Evolutionary conservation across 2,113 vertebrate species (phyloP).

Genomic region (Prinia subflava): DNA sequence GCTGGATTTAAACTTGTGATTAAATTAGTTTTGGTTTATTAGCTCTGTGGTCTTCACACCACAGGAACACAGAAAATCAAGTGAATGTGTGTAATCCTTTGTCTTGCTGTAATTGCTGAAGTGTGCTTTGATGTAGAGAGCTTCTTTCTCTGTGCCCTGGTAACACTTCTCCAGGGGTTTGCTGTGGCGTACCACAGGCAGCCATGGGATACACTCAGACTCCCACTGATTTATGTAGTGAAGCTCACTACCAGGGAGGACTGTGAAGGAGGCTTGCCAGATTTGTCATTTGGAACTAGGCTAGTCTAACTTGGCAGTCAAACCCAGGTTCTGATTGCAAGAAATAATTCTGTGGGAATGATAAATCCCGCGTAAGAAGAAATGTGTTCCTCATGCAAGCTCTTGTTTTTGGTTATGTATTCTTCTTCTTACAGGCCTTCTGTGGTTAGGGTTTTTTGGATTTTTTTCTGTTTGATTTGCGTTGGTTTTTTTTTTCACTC

Average conservation of each 20-base stretch:
- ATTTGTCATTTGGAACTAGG: not conserved
- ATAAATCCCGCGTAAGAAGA: not conserved
- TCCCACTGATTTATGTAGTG: not conserved
- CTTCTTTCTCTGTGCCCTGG: not conserved
- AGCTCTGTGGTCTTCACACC: not conserved
- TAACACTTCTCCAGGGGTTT: not conserved
- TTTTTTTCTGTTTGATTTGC: not conserved
- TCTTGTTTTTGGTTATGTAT: not conserved
- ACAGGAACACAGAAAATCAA: not conserved
- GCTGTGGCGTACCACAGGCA: not conserved
- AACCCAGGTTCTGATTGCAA: not conserved
- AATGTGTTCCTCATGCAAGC: not conserved
- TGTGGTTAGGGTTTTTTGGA: not conserved
- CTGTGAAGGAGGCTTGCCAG: not conserved
- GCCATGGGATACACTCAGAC: not conserved
- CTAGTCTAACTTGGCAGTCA: not conserved
- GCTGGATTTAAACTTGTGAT: not conserved
- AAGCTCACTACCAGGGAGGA: not conserved
- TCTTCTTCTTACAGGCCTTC: not conserved
- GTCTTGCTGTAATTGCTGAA: not conserved
- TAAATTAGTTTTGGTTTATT: not conserved
- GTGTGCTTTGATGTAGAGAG: not conserved
- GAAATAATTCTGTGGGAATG: not conserved
- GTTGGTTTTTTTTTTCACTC: not conserved
- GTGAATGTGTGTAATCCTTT: not conserved